A percentile compares a stretch with the other conserved stretches of the same genome.
These are phyloP conservation scores for Emberiza fucata DNA, from an alignment of 2,113 vertebrate species.

Conservation along the genomic window DNA sequence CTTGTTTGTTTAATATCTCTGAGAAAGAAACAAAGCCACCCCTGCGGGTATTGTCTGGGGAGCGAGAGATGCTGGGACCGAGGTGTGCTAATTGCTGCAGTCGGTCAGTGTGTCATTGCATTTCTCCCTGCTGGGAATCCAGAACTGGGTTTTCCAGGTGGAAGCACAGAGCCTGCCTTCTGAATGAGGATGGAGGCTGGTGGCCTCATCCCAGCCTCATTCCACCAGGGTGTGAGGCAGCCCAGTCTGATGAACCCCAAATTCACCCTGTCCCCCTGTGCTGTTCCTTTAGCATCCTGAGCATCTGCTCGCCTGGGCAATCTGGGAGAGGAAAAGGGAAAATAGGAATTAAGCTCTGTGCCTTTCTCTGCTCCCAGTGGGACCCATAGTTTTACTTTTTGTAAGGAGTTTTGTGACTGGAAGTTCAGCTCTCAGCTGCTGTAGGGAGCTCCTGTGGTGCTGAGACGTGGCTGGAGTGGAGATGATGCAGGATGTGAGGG, in stretches of 20 bases:
- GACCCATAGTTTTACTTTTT: background rate
- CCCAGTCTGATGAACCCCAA: fast-evolving
- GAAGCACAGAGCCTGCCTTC: background rate
- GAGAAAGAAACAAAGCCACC: background rate
- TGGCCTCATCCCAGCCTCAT: background rate
- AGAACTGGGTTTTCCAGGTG: background rate
- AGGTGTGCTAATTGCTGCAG: fast-evolving
- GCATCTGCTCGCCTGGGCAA: background rate
- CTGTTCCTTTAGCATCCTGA: background rate
- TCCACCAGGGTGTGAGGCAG: background rate
- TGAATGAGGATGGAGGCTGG: background rate
- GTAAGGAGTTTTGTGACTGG: background rate
- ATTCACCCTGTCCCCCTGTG: background rate
- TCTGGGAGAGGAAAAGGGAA: background rate
- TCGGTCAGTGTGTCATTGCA: fast-evolving
- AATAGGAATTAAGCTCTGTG: background rate
- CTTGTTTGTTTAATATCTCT: background rate
- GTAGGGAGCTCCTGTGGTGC: background rate
- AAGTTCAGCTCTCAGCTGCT: background rate
- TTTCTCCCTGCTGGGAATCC: background rate
- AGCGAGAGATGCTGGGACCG: background rate
- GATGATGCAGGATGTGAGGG: slow-evolving; percentile 14
- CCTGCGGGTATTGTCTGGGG: fast-evolving
- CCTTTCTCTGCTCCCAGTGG: background rate
- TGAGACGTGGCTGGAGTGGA: background rate